Evolutionary conservation across 2,888 invertebrate species (phyloP), one percentile per base, ranked within the genome.

Genomic region (Chrysotoxum bicinctum): DNA sequence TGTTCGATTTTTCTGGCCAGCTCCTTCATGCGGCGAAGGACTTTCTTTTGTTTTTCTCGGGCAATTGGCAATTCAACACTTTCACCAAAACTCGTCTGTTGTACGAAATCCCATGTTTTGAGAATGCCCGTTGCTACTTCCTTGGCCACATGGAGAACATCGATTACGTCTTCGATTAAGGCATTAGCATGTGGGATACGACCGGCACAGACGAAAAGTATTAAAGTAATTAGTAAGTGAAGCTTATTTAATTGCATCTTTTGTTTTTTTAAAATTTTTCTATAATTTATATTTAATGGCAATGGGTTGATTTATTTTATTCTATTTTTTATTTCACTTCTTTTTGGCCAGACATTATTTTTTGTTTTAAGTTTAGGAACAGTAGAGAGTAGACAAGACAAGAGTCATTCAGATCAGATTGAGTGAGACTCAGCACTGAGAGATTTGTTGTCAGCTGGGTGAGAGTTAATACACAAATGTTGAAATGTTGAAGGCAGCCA

Each of bases 71-170:
- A 91, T 16, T 94, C 93, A 7, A 94, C 93, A 1, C 94, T 94
- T 8, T 93, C 92, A 23, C 93, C 91, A 1, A 92, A 88, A 87
- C 93, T 93, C 68, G 93, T 93, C 23, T 93, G 93, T 68, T 94
- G 94, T 32, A 95, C 92, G 14, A 95, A 89, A 87, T 95, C 94
- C 95, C 95, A 95, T 26, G 95, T 93, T 88, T 93, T 94, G 1
- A 94, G 90, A 35, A 95, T 92, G 62, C 94, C 93, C 64, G 93
- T 92, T 32, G 93, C 93, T 40, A 95, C 93, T 88, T 95, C 94
- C 88, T 94, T 94, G 43, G 90, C 89, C n/a, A 92, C 89, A 88
- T 93, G 93, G 21, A 95, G 89, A 14, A 95, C 93, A 90, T 95
- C 95, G 60, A 94, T 90, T 1, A 94, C 93, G 88, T 94, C 94